Percentiles rank a stretch among this genome's conserved stretches.
These are phyloP conservation scores for Xiphophorus birchmanni DNA, from an alignment of 2,797 vertebrate species.

Conservation along the genomic window DNA sequence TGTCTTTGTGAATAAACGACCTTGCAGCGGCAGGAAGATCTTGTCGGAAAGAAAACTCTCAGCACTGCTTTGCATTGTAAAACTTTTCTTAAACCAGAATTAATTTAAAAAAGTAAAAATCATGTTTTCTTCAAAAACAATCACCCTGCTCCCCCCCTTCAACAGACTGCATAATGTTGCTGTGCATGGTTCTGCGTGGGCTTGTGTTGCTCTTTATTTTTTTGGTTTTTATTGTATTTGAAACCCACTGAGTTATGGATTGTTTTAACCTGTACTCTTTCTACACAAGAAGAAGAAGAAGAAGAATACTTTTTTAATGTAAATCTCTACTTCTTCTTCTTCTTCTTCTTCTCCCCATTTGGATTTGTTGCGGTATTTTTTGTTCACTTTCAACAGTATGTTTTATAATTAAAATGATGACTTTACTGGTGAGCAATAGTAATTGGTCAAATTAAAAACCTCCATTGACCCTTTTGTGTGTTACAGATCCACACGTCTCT, in stretches of 20 bases:
- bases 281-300: slow-evolving; percentile 48
- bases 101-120: neutral
- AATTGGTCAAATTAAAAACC: slow-evolving; percentile 78
- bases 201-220: slow-evolving; percentile 45
- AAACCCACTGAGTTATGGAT: slow-evolving; percentile 47
- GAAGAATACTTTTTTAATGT: slow-evolving; percentile 74
- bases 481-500: slow-evolving; percentile 21
- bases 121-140: slow-evolving; percentile 34
- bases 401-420: slow-evolving; percentile 81
- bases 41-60: slow-evolving; percentile 33
- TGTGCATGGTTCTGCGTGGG: slow-evolving; percentile 42
- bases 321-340: slow-evolving; percentile 61
- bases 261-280: slow-evolving; percentile 65
- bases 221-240: slow-evolving; percentile 33
- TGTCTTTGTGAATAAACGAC: slow-evolving; percentile 62
- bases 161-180: slow-evolving; percentile 34
- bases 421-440: slow-evolving; percentile 78
- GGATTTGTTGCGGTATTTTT: slow-evolving; percentile 75
- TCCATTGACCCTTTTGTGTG: slow-evolving; percentile 58
- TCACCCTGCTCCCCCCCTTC: neutral
- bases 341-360: slow-evolving; percentile 21
- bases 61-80: slow-evolving; percentile 55
- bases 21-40: slow-evolving; percentile 40
- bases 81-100: slow-evolving; percentile 41
- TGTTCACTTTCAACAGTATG: slow-evolving; percentile 79